A percentile compares a stretch with the other conserved stretches of the same genome.
These are phyloP conservation scores for Pecten maximus DNA, from an alignment of 2,888 invertebrate species.

Conservation along the genomic window DNA sequence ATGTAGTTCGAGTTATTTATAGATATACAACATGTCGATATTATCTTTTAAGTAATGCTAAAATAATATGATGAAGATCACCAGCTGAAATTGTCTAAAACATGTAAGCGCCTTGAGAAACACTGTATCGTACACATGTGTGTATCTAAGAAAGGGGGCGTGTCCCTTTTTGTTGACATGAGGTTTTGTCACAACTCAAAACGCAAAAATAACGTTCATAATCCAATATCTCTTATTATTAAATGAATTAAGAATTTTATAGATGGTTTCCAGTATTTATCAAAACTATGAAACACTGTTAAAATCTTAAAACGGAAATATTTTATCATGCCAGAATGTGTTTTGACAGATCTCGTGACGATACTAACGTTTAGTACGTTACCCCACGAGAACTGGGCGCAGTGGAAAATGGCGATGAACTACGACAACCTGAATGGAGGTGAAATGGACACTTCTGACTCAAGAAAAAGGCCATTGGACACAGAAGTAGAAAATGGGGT, in stretches of 20 bases:
- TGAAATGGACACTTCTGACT: constrained; percentile 81
- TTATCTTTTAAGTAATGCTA: not conserved
- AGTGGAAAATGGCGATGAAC: constrained; percentile 79
- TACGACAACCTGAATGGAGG: constrained; percentile 80
- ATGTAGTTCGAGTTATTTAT: not conserved
- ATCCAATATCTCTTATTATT: not conserved
- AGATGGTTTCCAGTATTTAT: not conserved
- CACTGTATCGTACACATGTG: not conserved
- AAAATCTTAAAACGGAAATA: not conserved
- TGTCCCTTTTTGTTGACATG: constrained; percentile 19
- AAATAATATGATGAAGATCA: not conserved
- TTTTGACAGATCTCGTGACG: constrained; percentile 70
- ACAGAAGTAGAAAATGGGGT: constrained; percentile 81
- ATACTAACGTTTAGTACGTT: constrained; percentile 70
- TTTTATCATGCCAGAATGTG: constrained; percentile 36
- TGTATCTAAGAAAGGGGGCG: constrained; percentile 27
- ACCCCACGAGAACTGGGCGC: constrained; percentile 81
- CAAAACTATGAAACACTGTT: not conserved
- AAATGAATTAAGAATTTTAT: not conserved
- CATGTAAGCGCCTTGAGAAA: constrained; percentile 14
- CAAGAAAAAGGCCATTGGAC: constrained; percentile 82
- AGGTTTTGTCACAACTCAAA: not conserved
- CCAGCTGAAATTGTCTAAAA: not conserved
- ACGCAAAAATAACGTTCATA: not conserved
- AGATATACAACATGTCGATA: not conserved